Base-by-base conservation (phyloP, 2,797 vertebrate genomes). In the Falco peregrinus region DNA sequence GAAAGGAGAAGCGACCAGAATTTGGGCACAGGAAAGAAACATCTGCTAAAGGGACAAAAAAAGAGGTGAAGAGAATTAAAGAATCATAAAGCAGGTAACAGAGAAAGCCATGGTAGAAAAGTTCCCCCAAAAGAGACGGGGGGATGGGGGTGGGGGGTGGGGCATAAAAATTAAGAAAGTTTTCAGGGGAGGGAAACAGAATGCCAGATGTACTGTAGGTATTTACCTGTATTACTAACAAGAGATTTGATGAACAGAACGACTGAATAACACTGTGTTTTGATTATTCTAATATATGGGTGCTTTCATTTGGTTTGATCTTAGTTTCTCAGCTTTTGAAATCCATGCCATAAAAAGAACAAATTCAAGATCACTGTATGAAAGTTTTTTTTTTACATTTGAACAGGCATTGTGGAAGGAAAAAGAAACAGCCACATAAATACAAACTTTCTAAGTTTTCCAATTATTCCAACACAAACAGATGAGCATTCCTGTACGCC, bases 31-130 rank as follows among this genome's bases (percentile, higher is more conserved):
- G 89, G 67, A 90, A 79, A 43, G 56, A 90, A 95, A 95, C 90
- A 96, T 74, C 93, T 96, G 94, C 45, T 90, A 47, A 91, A 78
- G 67, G 45, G 39, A 89, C 47, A 90, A 80, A 86, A 89, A 89
- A 84, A 31, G 4, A 77, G 33, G 17, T 45, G 29, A 51, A 84
- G 59, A 76, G 15, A 76, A 77, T n/a, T 19, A 73, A 78, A 67
- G 63, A 84, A 29, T 59, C 51, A 26, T 26, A 79, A 87, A 83
- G 25, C 22, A 70, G 31, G 63, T 74, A 84, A 60, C 6, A 56
- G 26, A 83, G 78, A 85, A 80, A 80, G n/a, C 8, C 3, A 4
- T 17, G 15, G 9, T 18, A 64, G 35, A 56, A 74, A 78, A 65
- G 28, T 43, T 85, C 10, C 39, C 7, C 3, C 28, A 77, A 59